Base-by-base conservation (phyloP, 2,888 invertebrate species). In the Brassicogethes aeneus region DNA sequence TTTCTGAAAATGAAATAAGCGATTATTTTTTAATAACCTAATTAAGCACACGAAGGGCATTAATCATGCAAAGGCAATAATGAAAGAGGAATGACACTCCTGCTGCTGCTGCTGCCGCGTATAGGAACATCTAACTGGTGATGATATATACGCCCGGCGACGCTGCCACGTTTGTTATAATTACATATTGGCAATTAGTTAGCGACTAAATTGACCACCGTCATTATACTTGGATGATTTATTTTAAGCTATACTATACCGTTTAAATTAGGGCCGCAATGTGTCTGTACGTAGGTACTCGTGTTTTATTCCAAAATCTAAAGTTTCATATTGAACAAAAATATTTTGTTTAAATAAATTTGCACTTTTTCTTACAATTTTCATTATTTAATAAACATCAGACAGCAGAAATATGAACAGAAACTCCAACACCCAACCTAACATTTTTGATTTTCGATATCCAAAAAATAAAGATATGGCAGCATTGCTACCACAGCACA, bases 111-210 rank as follows among this genome's bases (percentile, higher is more conserved):
- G 12, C 32, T 10, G 12, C 32, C 3, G 14, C 12, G 32, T 13
- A 32, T 32, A n/a, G n/a, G n/a, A n/a, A 32, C 10, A 32, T 32
- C 14, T 32, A 32, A 32, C 39, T 32, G 39, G 50, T 47, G 56
- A 62, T 64, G 62, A 64, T 65, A 60, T 65, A 60, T 62, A 65
- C 61, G 57, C 55, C 54, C 54, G 55, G 56, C 53, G 57, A 53
- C 58, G 59, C 54, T 52, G 46, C 58, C 10, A 23, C 14, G 64
- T 65, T 65, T 61, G 65, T 64, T 65, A 65, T 66, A 66, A 66
- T 66, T 64, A 63, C 65, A 65, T 66, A 66, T 66, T 66, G 65
- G 64, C 66, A 66, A 66, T 66, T 66, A 66, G 65, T 65, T 66
- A 61, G 64, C 63, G 62, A 64, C 65, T 63, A 66, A 66, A 66